These are phyloP conservation scores for Calliopum simillimum DNA, from an alignment of 2,888 invertebrate genomes.

Conservation along the genomic window DNA sequence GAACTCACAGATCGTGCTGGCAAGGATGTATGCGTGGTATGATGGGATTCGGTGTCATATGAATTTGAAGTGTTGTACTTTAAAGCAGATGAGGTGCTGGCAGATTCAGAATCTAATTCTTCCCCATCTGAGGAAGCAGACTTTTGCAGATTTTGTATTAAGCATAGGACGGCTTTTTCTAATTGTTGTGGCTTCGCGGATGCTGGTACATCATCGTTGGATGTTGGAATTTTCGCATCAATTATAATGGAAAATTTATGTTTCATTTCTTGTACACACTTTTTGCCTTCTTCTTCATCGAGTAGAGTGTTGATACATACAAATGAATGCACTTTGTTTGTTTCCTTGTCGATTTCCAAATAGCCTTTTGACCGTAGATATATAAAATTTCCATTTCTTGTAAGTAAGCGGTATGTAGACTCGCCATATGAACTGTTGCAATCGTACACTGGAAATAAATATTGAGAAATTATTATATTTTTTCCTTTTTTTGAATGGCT, in stretches of 20 bases:
- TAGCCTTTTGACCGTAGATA: slow-evolving; percentile 87
- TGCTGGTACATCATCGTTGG: slow-evolving; percentile 66
- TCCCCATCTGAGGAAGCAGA: slow-evolving; percentile 50
- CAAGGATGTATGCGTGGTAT: slow-evolving; percentile 37
- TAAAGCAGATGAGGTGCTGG: slow-evolving; percentile 27
- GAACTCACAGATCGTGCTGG: slow-evolving; percentile 32
- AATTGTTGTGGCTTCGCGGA: slow-evolving; percentile 79
- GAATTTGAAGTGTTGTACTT: background rate
- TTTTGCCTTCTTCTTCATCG: slow-evolving; percentile 79
- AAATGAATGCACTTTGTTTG: slow-evolving; percentile 85
- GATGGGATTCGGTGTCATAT: too few species aligned
- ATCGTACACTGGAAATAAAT: slow-evolving; percentile 79
- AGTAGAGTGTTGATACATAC: slow-evolving; percentile 86
- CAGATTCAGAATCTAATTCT: slow-evolving; percentile 27
- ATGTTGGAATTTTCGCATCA: slow-evolving; percentile 68
- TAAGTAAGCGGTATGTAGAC: slow-evolving; percentile 86
- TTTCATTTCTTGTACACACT: slow-evolving; percentile 83
- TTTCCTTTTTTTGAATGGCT: too few species aligned
- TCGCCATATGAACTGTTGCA: slow-evolving; percentile 84
- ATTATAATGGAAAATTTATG: slow-evolving; percentile 79
- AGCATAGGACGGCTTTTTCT: slow-evolving; percentile 78
- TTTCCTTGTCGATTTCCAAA: slow-evolving; percentile 81
- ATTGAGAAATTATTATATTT: too few species aligned
- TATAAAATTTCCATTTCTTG: slow-evolving; percentile 86
- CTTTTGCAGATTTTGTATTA: slow-evolving; percentile 70